Conservation (phyloP, 2,888 invertebrate genomes). For the Iselma pallidipennis region DNA sequence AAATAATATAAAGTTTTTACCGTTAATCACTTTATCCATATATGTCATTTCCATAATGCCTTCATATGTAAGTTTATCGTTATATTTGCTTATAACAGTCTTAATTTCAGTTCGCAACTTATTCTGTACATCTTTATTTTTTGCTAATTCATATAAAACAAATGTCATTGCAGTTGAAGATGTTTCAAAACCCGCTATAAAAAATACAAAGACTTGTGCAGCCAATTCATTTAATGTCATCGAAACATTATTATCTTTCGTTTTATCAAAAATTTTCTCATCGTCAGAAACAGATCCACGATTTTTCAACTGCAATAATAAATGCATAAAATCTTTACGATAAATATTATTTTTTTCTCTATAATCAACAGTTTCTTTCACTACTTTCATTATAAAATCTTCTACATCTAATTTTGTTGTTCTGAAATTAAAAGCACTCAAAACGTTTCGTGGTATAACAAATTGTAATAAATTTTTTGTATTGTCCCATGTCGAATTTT, state of each 20-base stretch:
- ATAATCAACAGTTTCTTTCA: constrained; percentile 55
- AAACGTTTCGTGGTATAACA: constrained; percentile 32
- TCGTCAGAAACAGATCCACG: not conserved
- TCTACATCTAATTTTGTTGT: constrained; percentile 37
- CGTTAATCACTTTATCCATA: constrained; percentile 28
- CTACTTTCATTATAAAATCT: constrained; percentile 55
- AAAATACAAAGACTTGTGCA: constrained; percentile 31
- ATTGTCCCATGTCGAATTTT: too few species aligned
- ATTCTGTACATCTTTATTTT: constrained; percentile 28
- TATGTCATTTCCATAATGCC: constrained; percentile 31
- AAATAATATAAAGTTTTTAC: too few species aligned
- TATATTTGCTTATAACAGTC: constrained; percentile 22
- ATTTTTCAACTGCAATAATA: constrained; percentile 12
- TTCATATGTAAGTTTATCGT: constrained; percentile 29
- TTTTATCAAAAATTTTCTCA: not conserved
- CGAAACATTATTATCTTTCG: not conserved
- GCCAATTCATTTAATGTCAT: constrained; percentile 34
- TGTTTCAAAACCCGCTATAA: constrained; percentile 32
- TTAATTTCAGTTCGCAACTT: constrained; percentile 28
- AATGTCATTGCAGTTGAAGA: constrained; percentile 33
- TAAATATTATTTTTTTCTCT: constrained; percentile 27
- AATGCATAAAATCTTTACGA: constrained; percentile 9
- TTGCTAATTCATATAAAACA: constrained; percentile 28
- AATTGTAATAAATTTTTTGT: too few species aligned
- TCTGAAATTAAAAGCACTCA: constrained; percentile 29